Conservation (phyloP, 2,888 invertebrate genomes). For the Diarsia rubi region DNA sequence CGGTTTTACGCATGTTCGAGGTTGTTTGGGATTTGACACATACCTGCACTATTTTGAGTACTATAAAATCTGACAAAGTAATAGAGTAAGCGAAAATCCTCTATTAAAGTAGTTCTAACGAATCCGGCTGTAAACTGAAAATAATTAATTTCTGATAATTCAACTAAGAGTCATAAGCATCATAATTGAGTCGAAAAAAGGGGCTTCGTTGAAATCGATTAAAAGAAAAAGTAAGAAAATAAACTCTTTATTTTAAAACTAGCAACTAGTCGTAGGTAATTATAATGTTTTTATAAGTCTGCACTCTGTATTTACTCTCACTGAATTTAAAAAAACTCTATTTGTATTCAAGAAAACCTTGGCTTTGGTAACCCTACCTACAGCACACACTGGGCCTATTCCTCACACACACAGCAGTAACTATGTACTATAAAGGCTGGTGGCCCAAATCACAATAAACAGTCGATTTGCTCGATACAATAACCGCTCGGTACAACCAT, state of each 20-base stretch:
- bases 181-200: not conserved
- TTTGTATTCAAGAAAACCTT: not conserved
- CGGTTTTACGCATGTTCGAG: too few relatives aligned
- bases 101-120: not conserved
- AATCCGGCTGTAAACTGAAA: not conserved
- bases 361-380: not conserved
- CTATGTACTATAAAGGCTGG: conserved; percentile 35
- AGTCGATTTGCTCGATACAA: conserved; percentile 82
- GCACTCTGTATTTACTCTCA: not conserved
- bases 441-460: conserved; percentile 73
- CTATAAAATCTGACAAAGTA: not conserved
- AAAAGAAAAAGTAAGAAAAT: not conserved
- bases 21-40: too few relatives aligned
- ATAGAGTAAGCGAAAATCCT: not conserved
- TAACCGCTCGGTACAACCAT: conserved; percentile 64
- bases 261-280: not conserved
- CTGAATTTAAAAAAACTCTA: not conserved
- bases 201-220: not conserved
- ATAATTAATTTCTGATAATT: not conserved
- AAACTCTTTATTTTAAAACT: not conserved
- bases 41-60: not conserved
- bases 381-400: not conserved
- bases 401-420: conserved; percentile 25
- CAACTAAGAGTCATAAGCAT: not conserved
- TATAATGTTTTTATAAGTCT: not conserved